These are phyloP conservation scores for Thereva unica DNA, from an alignment of 2,888 invertebrate genomes.

Conservation along the genomic window DNA sequence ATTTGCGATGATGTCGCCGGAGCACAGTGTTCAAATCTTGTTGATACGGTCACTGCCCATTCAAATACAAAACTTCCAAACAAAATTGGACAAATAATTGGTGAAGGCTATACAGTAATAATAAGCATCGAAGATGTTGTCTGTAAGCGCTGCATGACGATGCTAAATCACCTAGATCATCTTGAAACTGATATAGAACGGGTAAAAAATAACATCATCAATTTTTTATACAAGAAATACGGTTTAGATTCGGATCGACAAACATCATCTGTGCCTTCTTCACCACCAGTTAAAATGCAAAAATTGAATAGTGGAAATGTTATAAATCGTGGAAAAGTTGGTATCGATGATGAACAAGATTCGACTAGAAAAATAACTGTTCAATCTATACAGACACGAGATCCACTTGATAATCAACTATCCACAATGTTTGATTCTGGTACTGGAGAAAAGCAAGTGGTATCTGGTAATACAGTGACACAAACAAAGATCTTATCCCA, in stretches of 20 bases:
- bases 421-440: conserved; percentile 43
- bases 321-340: conserved; percentile 45
- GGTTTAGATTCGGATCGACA: conserved; percentile 52
- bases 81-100: conserved; percentile 60
- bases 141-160: conserved; percentile 58
- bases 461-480: conserved; percentile 45
- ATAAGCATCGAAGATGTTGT: conserved; percentile 59
- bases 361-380: conserved; percentile 47
- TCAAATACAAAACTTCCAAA: conserved; percentile 59
- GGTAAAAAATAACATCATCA: conserved; percentile 55
- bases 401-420: conserved; percentile 47
- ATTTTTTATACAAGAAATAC: conserved; percentile 57
- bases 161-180: conserved; percentile 59
- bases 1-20: conserved; percentile 57
- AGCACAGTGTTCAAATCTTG: conserved; percentile 51
- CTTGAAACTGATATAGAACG: conserved; percentile 59
- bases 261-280: conserved; percentile 45
- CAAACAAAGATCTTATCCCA: conserved; percentile 50
- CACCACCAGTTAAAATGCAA: conserved; percentile 56
- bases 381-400: conserved; percentile 40
- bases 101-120: conserved; percentile 60
- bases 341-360: conserved; percentile 42
- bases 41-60: conserved; percentile 56
- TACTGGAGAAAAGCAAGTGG: conserved; percentile 3
- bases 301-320: conserved; percentile 52